Percentiles rank a stretch among this genome's conserved stretches.
Evolutionary conservation across 2,113 vertebrate species (phyloP).

Genomic region (Sigmodon hispidus): DNA sequence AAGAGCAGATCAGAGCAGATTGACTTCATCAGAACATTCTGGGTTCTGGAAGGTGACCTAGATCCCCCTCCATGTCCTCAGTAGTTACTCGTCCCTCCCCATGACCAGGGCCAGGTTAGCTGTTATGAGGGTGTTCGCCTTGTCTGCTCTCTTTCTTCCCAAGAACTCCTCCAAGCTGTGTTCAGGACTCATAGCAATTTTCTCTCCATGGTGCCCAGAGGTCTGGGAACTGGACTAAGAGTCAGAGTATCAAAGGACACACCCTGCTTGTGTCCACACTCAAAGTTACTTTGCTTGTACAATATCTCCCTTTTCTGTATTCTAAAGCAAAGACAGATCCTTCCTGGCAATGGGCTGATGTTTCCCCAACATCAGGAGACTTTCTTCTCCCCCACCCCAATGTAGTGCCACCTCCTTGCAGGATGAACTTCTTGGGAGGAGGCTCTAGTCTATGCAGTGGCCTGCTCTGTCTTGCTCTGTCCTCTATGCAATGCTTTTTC

Average conservation of each 20-base stretch:
- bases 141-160: neutral
- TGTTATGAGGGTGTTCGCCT: neutral
- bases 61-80: neutral
- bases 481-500: too few relatives aligned
- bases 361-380: neutral
- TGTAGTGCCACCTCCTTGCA: too few relatives aligned
- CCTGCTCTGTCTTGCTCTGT: accelerated
- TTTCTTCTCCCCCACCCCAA: too few relatives aligned
- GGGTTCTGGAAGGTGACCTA: too few relatives aligned
- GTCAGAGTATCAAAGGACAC: accelerated
- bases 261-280: neutral
- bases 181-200: too few relatives aligned
- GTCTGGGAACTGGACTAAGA: neutral
- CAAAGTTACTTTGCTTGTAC: accelerated
- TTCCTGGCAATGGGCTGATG: accelerated
- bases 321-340: neutral
- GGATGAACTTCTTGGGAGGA: neutral
- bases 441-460: too few relatives aligned
- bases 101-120: accelerated
- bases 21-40: neutral
- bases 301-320: accelerated
- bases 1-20: neutral
- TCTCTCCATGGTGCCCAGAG: neutral
- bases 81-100: neutral
- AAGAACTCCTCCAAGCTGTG: neutral